Conservation (phyloP, 2,797 vertebrate genomes). For the Psittacula echo region DNA sequence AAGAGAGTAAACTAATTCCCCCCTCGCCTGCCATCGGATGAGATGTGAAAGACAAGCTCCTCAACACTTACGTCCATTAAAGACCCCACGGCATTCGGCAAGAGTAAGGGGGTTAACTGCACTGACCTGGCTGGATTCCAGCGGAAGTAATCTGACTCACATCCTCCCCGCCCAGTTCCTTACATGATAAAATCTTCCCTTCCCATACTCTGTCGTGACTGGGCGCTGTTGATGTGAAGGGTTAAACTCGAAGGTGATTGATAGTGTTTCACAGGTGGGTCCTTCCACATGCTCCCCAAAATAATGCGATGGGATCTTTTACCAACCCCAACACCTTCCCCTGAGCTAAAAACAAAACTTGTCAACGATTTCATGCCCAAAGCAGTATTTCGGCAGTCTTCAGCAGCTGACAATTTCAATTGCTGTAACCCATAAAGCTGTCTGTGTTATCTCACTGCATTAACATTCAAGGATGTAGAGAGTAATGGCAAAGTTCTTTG, state of each 20-base stretch:
- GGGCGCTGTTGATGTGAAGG: not conserved
- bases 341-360: not conserved
- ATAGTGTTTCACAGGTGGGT: accelerated
- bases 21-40: not conserved
- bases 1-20: slow-evolving; percentile 30
- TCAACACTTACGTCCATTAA: not conserved
- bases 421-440: not conserved
- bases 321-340: not conserved
- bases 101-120: slow-evolving; percentile 29
- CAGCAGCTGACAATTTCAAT: not conserved
- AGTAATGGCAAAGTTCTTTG: not conserved
- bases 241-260: not conserved
- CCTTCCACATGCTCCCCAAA: not conserved
- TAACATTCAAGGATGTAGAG: not conserved
- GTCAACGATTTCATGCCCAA: too few species aligned
- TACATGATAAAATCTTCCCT: not conserved
- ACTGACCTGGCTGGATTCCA: slow-evolving; percentile 33
- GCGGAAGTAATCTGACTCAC: not conserved
- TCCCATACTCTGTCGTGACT: accelerated
- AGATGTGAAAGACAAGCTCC: slow-evolving; percentile 16
- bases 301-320: not conserved
- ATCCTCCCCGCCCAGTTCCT: not conserved
- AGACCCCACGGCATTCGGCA: not conserved
- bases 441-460: not conserved
- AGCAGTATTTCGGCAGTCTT: not conserved